These are phyloP conservation scores for Pelvicachromis taeniatus DNA, from an alignment of 2,113 vertebrate species.

Conservation along the genomic window DNA sequence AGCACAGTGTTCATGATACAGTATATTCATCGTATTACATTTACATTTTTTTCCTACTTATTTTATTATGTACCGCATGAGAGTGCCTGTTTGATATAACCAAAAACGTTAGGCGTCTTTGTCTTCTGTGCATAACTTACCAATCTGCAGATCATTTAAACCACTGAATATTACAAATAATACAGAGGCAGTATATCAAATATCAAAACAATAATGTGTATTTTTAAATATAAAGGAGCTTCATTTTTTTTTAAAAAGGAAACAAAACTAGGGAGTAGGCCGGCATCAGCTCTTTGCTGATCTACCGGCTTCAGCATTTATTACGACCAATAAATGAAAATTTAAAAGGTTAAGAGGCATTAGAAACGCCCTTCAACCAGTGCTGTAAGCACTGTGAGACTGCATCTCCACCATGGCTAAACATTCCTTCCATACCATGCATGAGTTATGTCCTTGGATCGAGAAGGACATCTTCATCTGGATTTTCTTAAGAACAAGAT, in stretches of 20 bases:
- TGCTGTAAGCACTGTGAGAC: neutral
- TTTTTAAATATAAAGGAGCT: neutral
- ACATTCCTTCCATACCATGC: neutral
- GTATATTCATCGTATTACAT: neutral
- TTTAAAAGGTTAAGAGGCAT: too few relatives aligned
- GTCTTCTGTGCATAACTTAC: neutral
- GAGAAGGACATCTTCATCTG: neutral
- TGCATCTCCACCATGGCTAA: neutral
- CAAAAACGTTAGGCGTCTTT: neutral
- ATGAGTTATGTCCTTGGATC: neutral
- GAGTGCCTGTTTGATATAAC: neutral
- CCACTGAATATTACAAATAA: neutral
- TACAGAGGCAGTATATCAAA: neutral
- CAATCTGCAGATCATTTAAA: neutral
- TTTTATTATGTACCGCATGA: neutral
- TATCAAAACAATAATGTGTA: neutral
- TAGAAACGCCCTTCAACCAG: too few relatives aligned
- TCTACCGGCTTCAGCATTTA: neutral
- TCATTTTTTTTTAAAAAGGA: neutral
- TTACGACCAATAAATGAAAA: neutral
- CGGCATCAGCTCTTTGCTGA: neutral
- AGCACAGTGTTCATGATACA: rapidly evolving
- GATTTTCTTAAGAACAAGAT: neutral
- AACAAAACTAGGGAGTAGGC: neutral
- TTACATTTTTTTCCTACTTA: neutral